Evolutionary conservation across 2,113 vertebrate species (phyloP).

Genomic region (Paramisgurnus dabryanus): DNA sequence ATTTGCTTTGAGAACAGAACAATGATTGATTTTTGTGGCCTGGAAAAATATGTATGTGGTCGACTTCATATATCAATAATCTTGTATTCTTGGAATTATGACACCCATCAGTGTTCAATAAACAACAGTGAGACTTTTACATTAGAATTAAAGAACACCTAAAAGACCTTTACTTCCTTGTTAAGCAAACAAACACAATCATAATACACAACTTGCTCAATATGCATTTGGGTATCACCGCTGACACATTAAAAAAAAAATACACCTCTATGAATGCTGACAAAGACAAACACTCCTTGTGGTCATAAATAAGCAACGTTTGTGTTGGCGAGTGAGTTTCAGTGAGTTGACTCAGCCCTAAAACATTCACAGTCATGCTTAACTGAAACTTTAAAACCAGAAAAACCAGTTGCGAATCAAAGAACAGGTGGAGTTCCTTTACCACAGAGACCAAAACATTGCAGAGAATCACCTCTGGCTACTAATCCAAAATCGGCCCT

Average conservation of each 20-base stretch:
- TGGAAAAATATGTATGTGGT: no score
- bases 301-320: not conserved
- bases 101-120: no score
- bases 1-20: no score
- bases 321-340: not conserved
- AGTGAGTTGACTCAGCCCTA: not conserved
- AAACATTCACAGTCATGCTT: not conserved
- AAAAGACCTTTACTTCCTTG: no score
- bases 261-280: not conserved
- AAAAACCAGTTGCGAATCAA: not conserved
- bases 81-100: no score
- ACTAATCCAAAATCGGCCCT: not conserved
- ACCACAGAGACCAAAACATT: not conserved
- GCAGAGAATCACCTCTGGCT: not conserved
- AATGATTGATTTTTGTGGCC: no score
- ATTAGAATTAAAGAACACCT: no score
- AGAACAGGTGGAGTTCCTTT: not conserved
- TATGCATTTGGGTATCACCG: no score
- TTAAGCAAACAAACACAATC: not conserved
- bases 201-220: not conserved
- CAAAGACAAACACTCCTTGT: not conserved
- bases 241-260: no score
- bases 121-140: no score
- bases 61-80: no score
- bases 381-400: constrained; percentile 42